Evolutionary conservation across 1,140 invertebrate species (phyloP), one percentile per base, ranked within the genome.

Genomic region (Campoletis sonorensis): DNA sequence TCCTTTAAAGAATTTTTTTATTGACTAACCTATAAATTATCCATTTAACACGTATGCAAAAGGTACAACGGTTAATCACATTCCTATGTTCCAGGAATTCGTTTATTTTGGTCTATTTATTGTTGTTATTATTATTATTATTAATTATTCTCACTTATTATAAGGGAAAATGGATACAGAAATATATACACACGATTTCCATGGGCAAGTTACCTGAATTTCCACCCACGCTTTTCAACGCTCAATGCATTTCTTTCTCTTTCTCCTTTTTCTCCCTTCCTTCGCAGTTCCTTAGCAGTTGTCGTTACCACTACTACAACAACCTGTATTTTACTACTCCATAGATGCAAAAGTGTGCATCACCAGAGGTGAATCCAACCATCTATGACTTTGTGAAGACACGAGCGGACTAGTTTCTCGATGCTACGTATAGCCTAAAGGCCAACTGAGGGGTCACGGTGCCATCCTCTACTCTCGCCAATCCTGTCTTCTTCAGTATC

Each of bases 111-210:
- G 18, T 23, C 5, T 23, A n/a, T 1, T 58, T 58, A 18, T 4
- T 58, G 1, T 58, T 23, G 1, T 3, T 23, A 54, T 58, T 23
- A 21, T 58, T 13, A 58, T 23, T 58, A 11, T 45, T 5, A 10
- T 11, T 45, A 1, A 45, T 45, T 8, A 13, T 13, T 45, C 1
- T 45, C 11, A 10, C 8, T 64, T 23, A 27, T 64, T 64, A 1
- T 64, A 64, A 4, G 61, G 27, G 27, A 4, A 64, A 23, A 64
- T 26, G 10, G 2, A 4, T 23, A 27, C 8, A 26, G 1, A 27
- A n/a, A 21, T 37, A 15, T 27, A 33, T 16, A 33, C 18, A 70
- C 33, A 70, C 75, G 92, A 92, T 79, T 86, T 93, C 0, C 92
- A 93, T 73, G 92, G 91, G 30, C 58, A 67, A 78, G 15, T 33